Base-by-base conservation (phyloP, 2,113 vertebrate species). In the Pituophis catenifer region DNA sequence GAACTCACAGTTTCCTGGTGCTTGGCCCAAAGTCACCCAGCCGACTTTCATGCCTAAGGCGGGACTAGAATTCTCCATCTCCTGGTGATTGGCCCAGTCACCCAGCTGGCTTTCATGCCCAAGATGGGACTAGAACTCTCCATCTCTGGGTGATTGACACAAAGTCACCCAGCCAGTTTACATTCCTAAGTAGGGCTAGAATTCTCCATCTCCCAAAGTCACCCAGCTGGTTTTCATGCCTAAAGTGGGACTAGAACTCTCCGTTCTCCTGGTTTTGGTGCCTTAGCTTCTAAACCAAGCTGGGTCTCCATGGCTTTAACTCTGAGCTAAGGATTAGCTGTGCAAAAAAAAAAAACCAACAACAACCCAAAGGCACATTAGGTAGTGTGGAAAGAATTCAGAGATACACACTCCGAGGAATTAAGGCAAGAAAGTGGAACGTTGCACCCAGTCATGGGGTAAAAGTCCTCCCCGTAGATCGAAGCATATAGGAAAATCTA, bases 21-120 rank as follows among this genome's bases (percentile, higher is more conserved):
- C 1, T 70, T 70, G 48, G 48, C 4, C 48, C 10, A 65, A 65
- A 65, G 10, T 65, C 10, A 65, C 26, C 10, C 3, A 65, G 3
- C 9, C 0, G 0, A 10, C 1, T 29, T 65, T 29, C 62, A 65
- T 65, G 26, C 11, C 1, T 65, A n/a, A 65, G 11, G 10, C 0
- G 0, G 1, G 26, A 65, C 62, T 70, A 70, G 29, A 70, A n/a
- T 4, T 70, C 29, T 1, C 62, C 0, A 0, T n/a, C 29, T n/a
- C 26, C 29, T 65, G 62, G 1, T 65, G 10, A 65, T 29, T 29
- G 10, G 62, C 11, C 4, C 11, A 65, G 29, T 29, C 9, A 13
- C 8, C 8, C 8, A 26, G 23, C 26, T 4, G 11, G 3, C 0
- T 29, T 70, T 13, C 11, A 70, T 70, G 5, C 4, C 1, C 6